Percentiles rank a stretch among this genome's conserved stretches.
Conservation (phyloP, 2,113 vertebrate species). For the Nesoenas mayeri region DNA sequence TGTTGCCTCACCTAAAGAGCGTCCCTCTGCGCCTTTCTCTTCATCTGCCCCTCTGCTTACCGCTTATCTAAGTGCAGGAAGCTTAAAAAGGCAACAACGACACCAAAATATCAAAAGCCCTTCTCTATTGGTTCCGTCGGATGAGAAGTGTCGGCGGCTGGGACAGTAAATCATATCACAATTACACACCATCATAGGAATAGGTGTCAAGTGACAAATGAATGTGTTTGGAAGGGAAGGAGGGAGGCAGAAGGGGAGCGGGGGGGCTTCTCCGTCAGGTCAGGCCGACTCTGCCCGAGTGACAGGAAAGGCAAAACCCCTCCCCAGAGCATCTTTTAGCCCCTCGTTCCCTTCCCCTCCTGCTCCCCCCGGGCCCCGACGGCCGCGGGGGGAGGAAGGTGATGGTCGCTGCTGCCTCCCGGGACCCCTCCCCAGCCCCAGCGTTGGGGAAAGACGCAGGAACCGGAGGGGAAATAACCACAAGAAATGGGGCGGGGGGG, state of each 20-base stretch:
- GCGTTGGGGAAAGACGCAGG: background rate
- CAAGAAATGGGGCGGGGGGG: background rate
- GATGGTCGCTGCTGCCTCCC: background rate
- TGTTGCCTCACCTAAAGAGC: background rate
- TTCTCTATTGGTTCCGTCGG: background rate
- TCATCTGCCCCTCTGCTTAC: background rate
- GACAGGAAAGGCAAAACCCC: background rate
- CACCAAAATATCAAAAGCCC: too few species aligned
- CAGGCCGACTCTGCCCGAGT: background rate
- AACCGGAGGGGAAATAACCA: background rate
- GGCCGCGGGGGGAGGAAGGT: background rate
- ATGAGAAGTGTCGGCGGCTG: background rate
- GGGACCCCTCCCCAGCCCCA: background rate
- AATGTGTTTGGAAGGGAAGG: background rate
- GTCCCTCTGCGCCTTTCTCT: background rate
- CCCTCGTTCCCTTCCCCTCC: background rate
- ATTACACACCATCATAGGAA: constrained; percentile 22
- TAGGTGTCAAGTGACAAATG: constrained; percentile 57
- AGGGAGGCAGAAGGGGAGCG: background rate
- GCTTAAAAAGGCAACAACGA: background rate
- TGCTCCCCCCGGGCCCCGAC: background rate
- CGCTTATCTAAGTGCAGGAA: background rate
- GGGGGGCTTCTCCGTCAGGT: background rate
- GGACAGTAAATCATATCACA: constrained; percentile 9
- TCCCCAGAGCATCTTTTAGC: background rate